Conservation (phyloP, 2,888 invertebrate genomes). For the Tetheella fluctuosa region DNA sequence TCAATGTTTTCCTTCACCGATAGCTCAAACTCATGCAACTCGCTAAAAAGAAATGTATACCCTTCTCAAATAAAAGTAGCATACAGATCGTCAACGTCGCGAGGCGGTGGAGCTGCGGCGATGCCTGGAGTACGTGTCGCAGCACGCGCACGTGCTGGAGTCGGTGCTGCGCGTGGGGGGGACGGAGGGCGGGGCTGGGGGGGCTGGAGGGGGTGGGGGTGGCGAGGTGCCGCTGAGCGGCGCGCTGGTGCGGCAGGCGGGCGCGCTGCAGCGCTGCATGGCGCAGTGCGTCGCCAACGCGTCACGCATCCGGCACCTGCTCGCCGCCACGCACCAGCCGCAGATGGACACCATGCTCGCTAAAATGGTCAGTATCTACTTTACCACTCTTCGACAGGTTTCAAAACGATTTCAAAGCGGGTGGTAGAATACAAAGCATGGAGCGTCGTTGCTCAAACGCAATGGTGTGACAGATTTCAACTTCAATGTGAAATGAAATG, state of each 20-base stretch:
- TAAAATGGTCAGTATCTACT: constrained; percentile 71
- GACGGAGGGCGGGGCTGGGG: constrained; percentile 58
- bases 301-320: constrained; percentile 68
- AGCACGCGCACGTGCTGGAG: constrained; percentile 78
- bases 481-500: no score
- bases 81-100: constrained; percentile 71
- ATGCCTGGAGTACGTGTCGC: constrained; percentile 77
- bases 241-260: constrained; percentile 74
- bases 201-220: constrained; percentile 41
- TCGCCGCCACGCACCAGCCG: constrained; percentile 72
- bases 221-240: constrained; percentile 67
- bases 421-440: background rate
- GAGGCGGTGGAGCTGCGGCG: constrained; percentile 76
- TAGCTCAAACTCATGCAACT: no score
- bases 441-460: no score
- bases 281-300: constrained; percentile 80
- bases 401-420: no score
- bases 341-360: constrained; percentile 80
- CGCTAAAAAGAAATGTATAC: no score
- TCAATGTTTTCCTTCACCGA: no score
- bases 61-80: background rate
- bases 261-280: constrained; percentile 79
- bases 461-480: no score
- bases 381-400: no score
- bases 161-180: constrained; percentile 64